Conservation (phyloP, 2,888 invertebrate genomes). For the Papilio gigon region DNA sequence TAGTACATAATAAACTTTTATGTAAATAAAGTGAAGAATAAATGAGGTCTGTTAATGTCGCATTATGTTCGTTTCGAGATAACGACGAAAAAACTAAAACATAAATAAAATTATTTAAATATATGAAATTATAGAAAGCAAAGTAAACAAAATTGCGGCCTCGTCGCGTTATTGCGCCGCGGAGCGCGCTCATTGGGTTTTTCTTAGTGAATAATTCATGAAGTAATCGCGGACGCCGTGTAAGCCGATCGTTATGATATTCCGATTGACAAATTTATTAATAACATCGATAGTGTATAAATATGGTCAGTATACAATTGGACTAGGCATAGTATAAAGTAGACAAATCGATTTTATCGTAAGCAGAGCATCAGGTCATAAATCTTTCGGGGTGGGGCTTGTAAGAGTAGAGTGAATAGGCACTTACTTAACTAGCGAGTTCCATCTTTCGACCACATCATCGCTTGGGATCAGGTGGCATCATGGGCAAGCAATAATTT, state of each 20-base stretch:
- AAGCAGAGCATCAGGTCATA: no score
- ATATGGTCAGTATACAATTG: not conserved
- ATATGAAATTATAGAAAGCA: slow-evolving; percentile 31
- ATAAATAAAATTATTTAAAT: slow-evolving; percentile 33
- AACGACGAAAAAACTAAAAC: not conserved
- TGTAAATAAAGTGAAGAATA: no score
- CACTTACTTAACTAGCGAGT: no score
- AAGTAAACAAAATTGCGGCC: slow-evolving; percentile 32
- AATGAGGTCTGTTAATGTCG: no score
- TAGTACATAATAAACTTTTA: no score
- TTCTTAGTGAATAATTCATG: slow-evolving; percentile 38
- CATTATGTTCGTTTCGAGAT: not conserved
- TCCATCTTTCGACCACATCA: no score
- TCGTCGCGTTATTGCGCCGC: slow-evolving; percentile 14
- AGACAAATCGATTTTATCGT: no score
- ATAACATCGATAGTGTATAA: not conserved
- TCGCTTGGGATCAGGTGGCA: no score
- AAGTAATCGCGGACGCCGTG: slow-evolving; percentile 28
- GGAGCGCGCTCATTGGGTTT: slow-evolving; percentile 35
- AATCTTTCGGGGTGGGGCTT: no score
- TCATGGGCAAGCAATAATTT: no score
- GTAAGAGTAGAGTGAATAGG: no score
- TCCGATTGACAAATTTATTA: slow-evolving; percentile 29
- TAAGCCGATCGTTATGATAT: slow-evolving; percentile 36
- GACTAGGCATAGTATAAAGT: not conserved